A percentile compares a stretch with the other conserved stretches of the same genome.
These are phyloP conservation scores for Oscarella lobularis DNA, from an alignment of 37 sponge, comb jelly and placozoan species.

Conservation along the genomic window DNA sequence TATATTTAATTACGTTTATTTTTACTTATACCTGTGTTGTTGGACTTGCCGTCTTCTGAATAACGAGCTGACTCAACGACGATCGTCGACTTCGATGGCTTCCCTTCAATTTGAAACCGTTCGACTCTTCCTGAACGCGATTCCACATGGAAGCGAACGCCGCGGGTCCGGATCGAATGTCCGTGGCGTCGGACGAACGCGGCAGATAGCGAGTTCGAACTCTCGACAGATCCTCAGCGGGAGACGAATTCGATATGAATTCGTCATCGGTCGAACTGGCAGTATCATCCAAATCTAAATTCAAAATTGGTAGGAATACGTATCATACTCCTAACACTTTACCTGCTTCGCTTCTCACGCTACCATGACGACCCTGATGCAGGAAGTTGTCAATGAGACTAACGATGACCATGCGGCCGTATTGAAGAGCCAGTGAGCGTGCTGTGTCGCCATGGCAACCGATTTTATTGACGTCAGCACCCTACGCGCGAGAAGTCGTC, in stretches of 20 bases:
- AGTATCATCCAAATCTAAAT: not conserved
- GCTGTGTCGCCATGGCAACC: conserved; percentile 52
- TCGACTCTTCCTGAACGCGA: too few species aligned
- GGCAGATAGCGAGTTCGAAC: not conserved
- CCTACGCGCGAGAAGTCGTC: conserved; percentile 16
- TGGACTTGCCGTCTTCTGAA: too few species aligned
- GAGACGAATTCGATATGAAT: not conserved
- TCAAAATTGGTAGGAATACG: too few species aligned
- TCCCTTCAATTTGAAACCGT: too few species aligned
- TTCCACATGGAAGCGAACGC: too few species aligned
- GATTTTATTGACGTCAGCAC: conserved; percentile 25
- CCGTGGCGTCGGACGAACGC: too few species aligned
- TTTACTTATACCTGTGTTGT: not conserved
- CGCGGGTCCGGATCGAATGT: not conserved
- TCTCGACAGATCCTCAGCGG: not conserved
- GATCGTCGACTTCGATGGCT: too few species aligned
- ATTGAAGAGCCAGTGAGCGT: conserved; percentile 41
- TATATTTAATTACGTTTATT: not conserved
- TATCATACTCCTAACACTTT: too few species aligned
- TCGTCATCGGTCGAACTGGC: not conserved
- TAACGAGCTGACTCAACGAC: too few species aligned
- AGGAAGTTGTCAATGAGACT: conserved; percentile 34
- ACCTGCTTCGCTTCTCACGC: not conserved
- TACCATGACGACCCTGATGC: not conserved
- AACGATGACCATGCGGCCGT: conserved; percentile 50